These are phyloP conservation scores for Calliphora vomitoria DNA, from an alignment of 2,888 invertebrate species.

Conservation along the genomic window DNA sequence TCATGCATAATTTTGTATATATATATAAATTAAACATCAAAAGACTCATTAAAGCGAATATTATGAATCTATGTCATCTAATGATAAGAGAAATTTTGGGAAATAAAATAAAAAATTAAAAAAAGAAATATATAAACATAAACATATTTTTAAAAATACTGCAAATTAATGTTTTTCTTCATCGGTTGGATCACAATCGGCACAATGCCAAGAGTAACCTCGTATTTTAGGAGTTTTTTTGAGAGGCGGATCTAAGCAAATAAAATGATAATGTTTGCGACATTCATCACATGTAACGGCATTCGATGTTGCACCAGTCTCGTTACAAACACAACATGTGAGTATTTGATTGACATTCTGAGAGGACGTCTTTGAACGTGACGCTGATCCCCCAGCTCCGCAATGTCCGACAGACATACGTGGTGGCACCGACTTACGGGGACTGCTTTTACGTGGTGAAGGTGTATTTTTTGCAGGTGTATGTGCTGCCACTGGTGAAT, in stretches of 20 bases:
- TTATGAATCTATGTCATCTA: conserved; percentile 58
- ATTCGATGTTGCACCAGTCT: conserved; percentile 80
- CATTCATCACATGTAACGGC: conserved; percentile 94
- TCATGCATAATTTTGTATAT: conserved; percentile 65
- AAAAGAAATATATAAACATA: conserved; percentile 17
- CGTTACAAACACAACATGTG: conserved; percentile 80
- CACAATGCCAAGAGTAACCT: conserved; percentile 98
- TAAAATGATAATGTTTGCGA: conserved; percentile 94
- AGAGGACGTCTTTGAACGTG: conserved; percentile 58
- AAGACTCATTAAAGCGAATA: conserved; percentile 53
- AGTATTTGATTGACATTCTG: conserved; percentile 71
- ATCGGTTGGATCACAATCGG: conserved; percentile 95
- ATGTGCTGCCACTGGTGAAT: conserved; percentile 58
- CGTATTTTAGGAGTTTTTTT: conserved; percentile 97
- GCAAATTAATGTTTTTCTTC: conserved; percentile 78
- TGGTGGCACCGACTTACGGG: conserved; percentile 79
- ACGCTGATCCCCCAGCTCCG: conserved; percentile 42
- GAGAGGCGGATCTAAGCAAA: conserved; percentile 96
- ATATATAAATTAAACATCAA: conserved; percentile 43
- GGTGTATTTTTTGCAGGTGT: conserved; percentile 71
- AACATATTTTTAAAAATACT: conserved; percentile 61
- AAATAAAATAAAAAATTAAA: conserved; percentile 42
- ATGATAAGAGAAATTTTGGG: conserved; percentile 49
- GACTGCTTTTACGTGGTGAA: conserved; percentile 80
- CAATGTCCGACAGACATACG: conserved; percentile 73